Evolutionary conservation across 64 coral and sea anemone species (phyloP).

Genomic region (Pachyseris speciosa): DNA sequence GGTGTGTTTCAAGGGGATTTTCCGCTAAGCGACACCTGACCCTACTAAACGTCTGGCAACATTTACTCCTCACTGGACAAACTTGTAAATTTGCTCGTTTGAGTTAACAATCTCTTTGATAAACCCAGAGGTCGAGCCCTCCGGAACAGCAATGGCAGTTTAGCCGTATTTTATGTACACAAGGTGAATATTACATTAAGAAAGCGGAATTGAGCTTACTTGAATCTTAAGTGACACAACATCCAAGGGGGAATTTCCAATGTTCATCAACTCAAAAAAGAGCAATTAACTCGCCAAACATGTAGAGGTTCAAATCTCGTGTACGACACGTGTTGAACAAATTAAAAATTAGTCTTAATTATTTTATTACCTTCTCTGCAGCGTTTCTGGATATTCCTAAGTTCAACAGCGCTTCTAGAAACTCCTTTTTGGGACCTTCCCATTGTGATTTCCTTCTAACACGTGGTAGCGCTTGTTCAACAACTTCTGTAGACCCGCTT

Average conservation of each 20-base stretch:
- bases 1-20: too few species aligned
- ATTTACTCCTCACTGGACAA: too few species aligned
- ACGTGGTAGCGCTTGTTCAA: neutral
- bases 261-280: neutral
- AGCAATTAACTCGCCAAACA: neutral
- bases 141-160: too few species aligned
- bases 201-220: too few species aligned
- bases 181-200: too few species aligned
- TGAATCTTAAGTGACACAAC: neutral
- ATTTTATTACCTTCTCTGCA: conserved; percentile 53
- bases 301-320: neutral
- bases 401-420: conserved; percentile 36
- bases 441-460: conserved; percentile 37
- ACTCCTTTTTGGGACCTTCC: conserved; percentile 70
- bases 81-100: too few species aligned
- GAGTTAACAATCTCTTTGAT: too few species aligned
- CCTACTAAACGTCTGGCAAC: too few species aligned
- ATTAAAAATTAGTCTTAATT: neutral
- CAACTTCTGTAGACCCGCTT: neutral
- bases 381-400: conserved; percentile 73
- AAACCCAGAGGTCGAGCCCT: too few species aligned
- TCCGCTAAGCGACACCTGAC: too few species aligned
- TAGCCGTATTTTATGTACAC: too few species aligned
- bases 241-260: neutral
- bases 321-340: neutral